phyloP scores from a whole-genome alignment of 2,113 vertebrate genomes.

The Madoqua kirkii region DNA sequence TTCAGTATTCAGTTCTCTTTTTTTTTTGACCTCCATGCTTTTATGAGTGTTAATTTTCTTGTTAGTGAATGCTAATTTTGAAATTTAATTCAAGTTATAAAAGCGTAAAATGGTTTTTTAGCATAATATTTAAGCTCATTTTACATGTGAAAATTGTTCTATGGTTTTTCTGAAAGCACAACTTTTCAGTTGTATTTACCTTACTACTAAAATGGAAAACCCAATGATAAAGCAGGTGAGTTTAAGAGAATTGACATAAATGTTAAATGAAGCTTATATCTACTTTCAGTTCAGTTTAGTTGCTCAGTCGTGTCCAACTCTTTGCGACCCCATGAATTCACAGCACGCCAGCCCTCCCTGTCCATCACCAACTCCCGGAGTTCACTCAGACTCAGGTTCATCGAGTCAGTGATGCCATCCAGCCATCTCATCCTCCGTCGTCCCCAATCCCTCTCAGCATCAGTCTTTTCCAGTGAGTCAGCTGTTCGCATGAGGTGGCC shows the following conservation, averaged over 20 bases:
- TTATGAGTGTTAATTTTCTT: neutral
- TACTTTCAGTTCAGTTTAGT: too few relatives aligned
- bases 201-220: neutral
- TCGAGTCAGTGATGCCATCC: too few relatives aligned
- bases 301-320: too few relatives aligned
- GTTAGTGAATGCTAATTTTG: conserved; percentile 16
- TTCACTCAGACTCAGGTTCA: too few relatives aligned
- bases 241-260: neutral
- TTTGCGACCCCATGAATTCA: too few relatives aligned
- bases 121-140: neutral
- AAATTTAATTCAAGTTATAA: conserved; percentile 14
- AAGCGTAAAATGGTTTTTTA: neutral
- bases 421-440: too few relatives aligned
- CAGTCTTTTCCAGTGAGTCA: too few relatives aligned
- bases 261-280: too few relatives aligned
- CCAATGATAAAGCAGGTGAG: neutral
- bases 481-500: too few relatives aligned
- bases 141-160: neutral
- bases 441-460: too few relatives aligned
- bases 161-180: neutral
- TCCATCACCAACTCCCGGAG: too few relatives aligned
- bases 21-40: neutral
- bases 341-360: too few relatives aligned
- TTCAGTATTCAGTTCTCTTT: conserved; percentile 11
- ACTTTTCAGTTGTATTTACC: neutral